Base-by-base conservation (phyloP, 2,888 invertebrate genomes). In the Macrophya annulata region DNA sequence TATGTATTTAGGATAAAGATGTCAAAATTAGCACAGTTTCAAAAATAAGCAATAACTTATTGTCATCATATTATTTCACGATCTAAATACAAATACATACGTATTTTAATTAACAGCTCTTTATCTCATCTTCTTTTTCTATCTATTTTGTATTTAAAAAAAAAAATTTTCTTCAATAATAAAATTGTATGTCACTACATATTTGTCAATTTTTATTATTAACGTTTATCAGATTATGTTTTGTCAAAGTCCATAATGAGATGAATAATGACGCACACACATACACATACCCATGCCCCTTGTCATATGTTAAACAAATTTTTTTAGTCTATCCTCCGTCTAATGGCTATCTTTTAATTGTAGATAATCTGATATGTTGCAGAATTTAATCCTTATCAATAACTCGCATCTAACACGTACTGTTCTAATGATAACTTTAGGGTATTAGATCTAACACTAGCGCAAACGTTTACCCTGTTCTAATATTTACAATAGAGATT, bases 401-500 rank as follows among this genome's bases (percentile, higher is more conserved):
- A 31, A 48, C 31, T 9, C 12, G 9, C 21, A 21, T 51, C 65
- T 59, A 12, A 10, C n/a, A 62, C 25, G 8, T 8, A 37, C 31
- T 48, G 68, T 65, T 68, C 68, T n/a, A 37, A 68, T 9, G 37
- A 71, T 51, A 65, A 48, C 17, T 37, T 9, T 1, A 48, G 48
- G 9, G 17, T 48, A 25, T 51, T 83, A 65, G 9, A 17, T 68
- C 31, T 71, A 68, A 68, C 40, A 9, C 48, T 6, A 68, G 37
- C 2, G 31, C 48, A 68, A 71, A 68, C 48, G 48, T 83, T 83
- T 83, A 48, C 71, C 37, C n/a, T 15, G 9, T 15, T 51, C 45
- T 83, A 83, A 83, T 83, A 83, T 83, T 83, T 83, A 31, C 31
- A 31, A 31, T 62, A 31, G 51, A 37, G 48, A 83, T 83, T 83